These are phyloP conservation scores for Folsomia candida DNA, from an alignment of 2,888 invertebrate species.

Conservation along the genomic window DNA sequence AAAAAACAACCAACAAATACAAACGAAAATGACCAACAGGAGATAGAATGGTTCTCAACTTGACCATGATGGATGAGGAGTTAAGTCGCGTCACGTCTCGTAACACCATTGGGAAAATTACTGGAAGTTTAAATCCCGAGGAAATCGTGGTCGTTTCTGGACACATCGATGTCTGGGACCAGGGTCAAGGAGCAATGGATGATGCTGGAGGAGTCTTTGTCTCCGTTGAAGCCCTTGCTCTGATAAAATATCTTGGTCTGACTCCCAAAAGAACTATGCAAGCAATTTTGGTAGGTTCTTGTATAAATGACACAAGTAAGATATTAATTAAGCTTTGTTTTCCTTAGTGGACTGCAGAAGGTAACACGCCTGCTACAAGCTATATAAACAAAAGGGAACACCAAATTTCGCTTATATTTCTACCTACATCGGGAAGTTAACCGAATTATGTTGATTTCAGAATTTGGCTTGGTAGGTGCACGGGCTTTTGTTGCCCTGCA, in stretches of 20 bases:
- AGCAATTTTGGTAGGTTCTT: no score
- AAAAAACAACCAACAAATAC: no score
- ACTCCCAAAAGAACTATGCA: conserved; percentile 67
- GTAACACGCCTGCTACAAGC: no score
- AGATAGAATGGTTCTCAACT: neutral
- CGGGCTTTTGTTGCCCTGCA: conserved; percentile 52
- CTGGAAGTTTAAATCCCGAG: conserved; percentile 58
- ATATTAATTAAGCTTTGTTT: no score
- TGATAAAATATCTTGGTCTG: conserved; percentile 65
- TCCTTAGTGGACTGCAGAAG: conserved; percentile 81
- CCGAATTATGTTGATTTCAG: no score
- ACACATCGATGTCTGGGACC: conserved; percentile 61
- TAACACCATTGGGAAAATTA: conserved; percentile 70
- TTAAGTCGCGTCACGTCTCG: conserved; percentile 58
- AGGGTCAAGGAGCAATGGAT: conserved; percentile 30
- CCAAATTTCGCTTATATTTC: no score
- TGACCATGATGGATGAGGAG: conserved; percentile 13
- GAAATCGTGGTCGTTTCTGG: conserved; percentile 73
- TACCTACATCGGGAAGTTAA: no score
- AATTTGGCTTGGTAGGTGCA: conserved; percentile 62
- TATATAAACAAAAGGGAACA: no score
- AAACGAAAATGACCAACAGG: no score
- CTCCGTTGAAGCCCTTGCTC: conserved; percentile 70
- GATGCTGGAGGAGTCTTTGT: conserved; percentile 68
- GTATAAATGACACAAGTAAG: no score